Conservation (phyloP, 2,797 vertebrate species). For the Aphelocoma californica region DNA sequence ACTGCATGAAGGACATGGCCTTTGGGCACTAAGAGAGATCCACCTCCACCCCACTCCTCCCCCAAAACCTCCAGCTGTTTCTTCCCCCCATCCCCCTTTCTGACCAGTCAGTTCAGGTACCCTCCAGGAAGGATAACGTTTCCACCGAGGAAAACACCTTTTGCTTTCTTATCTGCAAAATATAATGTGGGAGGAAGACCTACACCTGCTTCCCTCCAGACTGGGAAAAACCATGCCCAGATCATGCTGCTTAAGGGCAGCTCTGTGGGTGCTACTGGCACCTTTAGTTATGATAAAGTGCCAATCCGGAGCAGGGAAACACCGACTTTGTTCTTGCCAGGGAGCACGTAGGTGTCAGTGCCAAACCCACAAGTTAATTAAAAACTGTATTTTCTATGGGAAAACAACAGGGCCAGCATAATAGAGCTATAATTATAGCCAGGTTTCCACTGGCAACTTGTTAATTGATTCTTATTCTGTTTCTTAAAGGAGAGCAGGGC, state of each 20-base stretch:
- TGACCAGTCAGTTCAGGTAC: neutral
- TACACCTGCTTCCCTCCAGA: neutral
- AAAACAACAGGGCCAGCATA: constrained; percentile 50
- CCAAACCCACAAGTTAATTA: constrained; percentile 66
- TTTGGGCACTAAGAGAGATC: neutral
- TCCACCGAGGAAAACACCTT: neutral
- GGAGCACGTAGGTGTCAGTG: neutral
- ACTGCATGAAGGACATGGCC: neutral
- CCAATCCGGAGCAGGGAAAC: constrained; percentile 1
- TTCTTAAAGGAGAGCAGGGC: constrained; percentile 33
- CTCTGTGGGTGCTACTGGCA: neutral
- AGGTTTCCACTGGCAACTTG: constrained; percentile 65
- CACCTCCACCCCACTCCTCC: neutral
- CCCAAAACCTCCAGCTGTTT: neutral
- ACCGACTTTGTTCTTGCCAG: neutral
- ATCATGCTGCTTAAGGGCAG: neutral
- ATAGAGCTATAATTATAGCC: constrained; percentile 59
- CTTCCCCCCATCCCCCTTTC: fast-evolving
- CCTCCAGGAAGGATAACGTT: neutral
- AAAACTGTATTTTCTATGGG: constrained; percentile 50
- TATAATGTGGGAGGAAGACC: neutral
- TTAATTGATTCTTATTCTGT: constrained; percentile 57
- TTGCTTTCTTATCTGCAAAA: neutral
- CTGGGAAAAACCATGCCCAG: neutral
- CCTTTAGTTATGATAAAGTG: neutral